Evolutionary conservation across 2,888 invertebrate genomes (phyloP).

Genomic region (Bhutanitis thaidina): DNA sequence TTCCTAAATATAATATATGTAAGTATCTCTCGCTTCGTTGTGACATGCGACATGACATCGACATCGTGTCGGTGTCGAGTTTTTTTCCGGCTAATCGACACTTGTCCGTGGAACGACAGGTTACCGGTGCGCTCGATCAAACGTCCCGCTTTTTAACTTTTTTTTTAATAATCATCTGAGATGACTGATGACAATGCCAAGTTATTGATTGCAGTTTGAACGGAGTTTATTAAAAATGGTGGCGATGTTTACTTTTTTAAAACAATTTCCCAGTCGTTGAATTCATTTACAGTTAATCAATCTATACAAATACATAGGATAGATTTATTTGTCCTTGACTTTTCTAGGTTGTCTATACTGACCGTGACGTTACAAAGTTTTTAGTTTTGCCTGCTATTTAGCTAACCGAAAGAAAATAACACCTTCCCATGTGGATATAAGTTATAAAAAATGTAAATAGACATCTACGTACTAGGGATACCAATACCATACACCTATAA

Average conservation of each 20-base stretch:
- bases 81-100: constrained; percentile 60
- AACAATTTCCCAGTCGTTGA: not conserved
- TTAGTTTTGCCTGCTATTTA: too few relatives aligned
- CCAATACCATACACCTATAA: too few relatives aligned
- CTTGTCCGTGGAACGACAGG: constrained; percentile 29
- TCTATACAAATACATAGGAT: too few relatives aligned
- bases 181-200: constrained; percentile 38
- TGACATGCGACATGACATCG: constrained; percentile 51
- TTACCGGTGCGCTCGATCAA: constrained; percentile 44
- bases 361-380: too few relatives aligned
- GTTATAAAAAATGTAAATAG: too few relatives aligned
- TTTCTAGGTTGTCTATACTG: too few relatives aligned
- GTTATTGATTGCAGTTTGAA: constrained; percentile 41
- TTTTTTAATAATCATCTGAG: constrained; percentile 25
- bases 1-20: constrained; percentile 44
- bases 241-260: not conserved
- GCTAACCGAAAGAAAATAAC: too few relatives aligned
- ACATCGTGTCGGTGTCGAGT: constrained; percentile 55
- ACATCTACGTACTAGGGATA: too few relatives aligned
- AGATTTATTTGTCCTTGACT: too few relatives aligned
- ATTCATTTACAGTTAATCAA: too few relatives aligned
- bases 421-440: too few relatives aligned
- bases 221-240: constrained; percentile 3
- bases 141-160: constrained; percentile 41
- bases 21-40: constrained; percentile 32